phyloP scores from a whole-genome alignment of 30 jellyfish, hydroid and myxozoan species.

The Phacellophora camtschatica region DNA sequence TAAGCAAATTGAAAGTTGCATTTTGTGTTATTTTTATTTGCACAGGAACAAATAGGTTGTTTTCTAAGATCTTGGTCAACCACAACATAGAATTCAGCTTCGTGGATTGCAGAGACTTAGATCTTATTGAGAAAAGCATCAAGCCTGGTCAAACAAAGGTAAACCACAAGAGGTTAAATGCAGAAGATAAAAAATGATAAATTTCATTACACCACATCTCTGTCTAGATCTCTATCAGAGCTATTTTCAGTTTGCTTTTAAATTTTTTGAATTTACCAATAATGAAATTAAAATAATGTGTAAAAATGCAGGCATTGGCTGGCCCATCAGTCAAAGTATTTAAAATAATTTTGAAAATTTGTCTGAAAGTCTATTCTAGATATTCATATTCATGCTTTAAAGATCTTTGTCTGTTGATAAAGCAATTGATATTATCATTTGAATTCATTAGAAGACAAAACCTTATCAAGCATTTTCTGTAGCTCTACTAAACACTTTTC shows the following conservation, averaged over 20 bases:
- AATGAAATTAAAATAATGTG: no score
- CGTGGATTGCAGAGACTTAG: constrained; percentile 84
- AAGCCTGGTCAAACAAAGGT: constrained; percentile 98
- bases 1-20: no score
- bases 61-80: constrained; percentile 68
- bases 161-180: background rate
- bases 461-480: no score
- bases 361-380: no score
- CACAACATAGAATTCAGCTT: constrained; percentile 75
- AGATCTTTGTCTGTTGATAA: background rate
- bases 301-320: no score
- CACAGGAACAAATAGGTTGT: constrained; percentile 95
- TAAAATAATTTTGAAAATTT: no score
- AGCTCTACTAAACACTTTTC: background rate
- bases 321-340: no score
- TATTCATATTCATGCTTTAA: background rate
- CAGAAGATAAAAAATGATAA: background rate
- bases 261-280: background rate
- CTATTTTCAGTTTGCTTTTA: background rate
- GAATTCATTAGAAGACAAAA: no score
- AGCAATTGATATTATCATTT: background rate
- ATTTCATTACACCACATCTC: no score
- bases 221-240: no score
- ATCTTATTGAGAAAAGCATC: constrained; percentile 77
- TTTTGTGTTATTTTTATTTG: no score